Evolutionary conservation across 2,113 vertebrate species (phyloP), one percentile per base, ranked within the genome.

Genomic region (Oreochromis niloticus): DNA sequence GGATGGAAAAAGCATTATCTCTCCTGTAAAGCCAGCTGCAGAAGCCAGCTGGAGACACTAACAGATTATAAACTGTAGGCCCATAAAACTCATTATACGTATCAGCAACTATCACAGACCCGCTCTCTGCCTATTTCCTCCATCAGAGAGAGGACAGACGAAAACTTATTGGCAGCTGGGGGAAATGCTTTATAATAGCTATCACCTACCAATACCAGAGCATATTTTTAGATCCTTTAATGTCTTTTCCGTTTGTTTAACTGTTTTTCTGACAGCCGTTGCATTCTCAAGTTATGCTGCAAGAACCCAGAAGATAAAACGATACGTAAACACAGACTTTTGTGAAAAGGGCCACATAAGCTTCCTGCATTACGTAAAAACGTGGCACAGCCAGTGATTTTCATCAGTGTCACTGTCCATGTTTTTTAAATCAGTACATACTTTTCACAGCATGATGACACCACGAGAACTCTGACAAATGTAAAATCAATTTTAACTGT

Each of bases 1-100:
- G 27, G 80, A 88, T 87, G 88, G 90, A 88, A 88, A 85, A 88
- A 32, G 32, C 88, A 90, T 90, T 6, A 83, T 22, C 17, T 56
- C 68, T 5, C 0, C 71, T 14, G 66, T 24, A 56, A 41, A 36
- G 9, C 32, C 34, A 11, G 4, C 27, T 36, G 52, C 78, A 48
- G 10, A 34, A 85, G 87, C 71, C 83, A 86, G 85, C 83, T 91
- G 89, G 89, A 82, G 22, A 17, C 43, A 17, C 17, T 12, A 80
- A 86, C 73, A 87, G 86, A 83, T 87, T 57, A 83, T 85, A 87
- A 41, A 57, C 57, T 79, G 14, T 27, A 30, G 59, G 30, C 59
- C 81, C 83, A 50, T 81, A 81, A 82, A 24, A 86, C 66, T 71
- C 80, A 81, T 89, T 78, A 83, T 81, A 81, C 17, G 41, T 61